Base-by-base conservation (phyloP, 2,113 vertebrate species). In the Acanthochromis polyacanthus region DNA sequence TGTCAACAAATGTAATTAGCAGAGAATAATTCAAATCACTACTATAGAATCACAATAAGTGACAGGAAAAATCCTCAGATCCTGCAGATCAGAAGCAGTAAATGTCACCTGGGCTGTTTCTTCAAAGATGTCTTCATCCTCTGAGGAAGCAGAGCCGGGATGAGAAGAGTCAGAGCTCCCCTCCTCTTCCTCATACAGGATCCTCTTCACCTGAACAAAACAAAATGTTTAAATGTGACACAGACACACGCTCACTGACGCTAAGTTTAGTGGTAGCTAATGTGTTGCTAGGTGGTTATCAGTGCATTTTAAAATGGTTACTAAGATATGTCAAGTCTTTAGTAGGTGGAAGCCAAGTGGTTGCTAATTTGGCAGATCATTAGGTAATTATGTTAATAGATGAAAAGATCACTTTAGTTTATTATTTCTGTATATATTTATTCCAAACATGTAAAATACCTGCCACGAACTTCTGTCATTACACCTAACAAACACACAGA, bases 41-140 rank as follows among this genome's bases (percentile, higher is more conserved):
- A 3, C 25, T 25, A 3, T 25, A 0, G 30, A 3, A 32, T 32
- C 30, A 32, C 30, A 32, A 32, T 32, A 32, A 32, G 7, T 32
- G 5, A 32, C 30, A 32, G 0, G 12, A 5, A 16, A 16, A 25
- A 25, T 25, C 25, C 25, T 25, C 25, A 25, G 25, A 25, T 25
- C 25, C 25, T 25, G 25, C 25, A 25, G 25, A 25, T 25, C 16
- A 6, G 46, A 48, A 46, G 32, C 32, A 2, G 9, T 15, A 6
- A 20, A 16, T 0, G 0, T 78, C 52, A 92, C 92, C 93, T 98
- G 97, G 0, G 98, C 98, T 0, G 97, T 99, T 92, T 99, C 98
- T 87, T 99, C 98, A 81, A 99, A 99, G 67, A 99, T 99, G 86
- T 99, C 98, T 81, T 99, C 98, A 1, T 99, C 98, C 81, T 99